Evolutionary conservation across 2,113 vertebrate genomes (phyloP).

Genomic region (Mellivora capensis): DNA sequence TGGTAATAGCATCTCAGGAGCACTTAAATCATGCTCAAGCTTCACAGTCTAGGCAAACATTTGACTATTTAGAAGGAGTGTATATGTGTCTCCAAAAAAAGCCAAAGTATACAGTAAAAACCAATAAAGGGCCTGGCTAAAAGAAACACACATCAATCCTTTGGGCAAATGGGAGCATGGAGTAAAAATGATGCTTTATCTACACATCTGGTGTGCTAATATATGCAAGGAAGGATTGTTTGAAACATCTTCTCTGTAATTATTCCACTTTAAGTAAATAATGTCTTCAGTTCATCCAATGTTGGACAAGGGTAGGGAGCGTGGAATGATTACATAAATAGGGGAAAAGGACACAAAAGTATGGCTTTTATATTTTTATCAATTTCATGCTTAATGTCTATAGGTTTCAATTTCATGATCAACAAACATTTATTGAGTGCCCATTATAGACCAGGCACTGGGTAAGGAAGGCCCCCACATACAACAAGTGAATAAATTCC

Average conservation of each 20-base stretch:
- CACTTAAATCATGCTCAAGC: neutral
- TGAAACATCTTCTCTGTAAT: slow-evolving; percentile 16
- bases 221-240: neutral
- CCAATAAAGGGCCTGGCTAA: neutral
- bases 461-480: neutral
- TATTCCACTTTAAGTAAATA: slow-evolving; percentile 8
- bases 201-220: slow-evolving; percentile 40
- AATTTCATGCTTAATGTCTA: neutral
- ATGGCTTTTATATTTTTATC: neutral
- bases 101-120: neutral
- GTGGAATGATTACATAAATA: neutral
- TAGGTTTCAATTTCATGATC: neutral
- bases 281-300: neutral
- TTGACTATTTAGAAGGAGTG: neutral
- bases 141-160: neutral
- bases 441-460: neutral
- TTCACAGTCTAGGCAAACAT: neutral
- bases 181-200: neutral
- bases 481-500: neutral
- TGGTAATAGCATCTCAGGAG: neutral
- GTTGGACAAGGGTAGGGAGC: neutral
- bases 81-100: neutral
- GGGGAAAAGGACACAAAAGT: neutral
- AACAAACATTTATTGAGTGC: neutral
- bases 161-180: neutral